Base-by-base conservation (phyloP, 2,888 invertebrate species). In the Scaeva pyrastri region DNA sequence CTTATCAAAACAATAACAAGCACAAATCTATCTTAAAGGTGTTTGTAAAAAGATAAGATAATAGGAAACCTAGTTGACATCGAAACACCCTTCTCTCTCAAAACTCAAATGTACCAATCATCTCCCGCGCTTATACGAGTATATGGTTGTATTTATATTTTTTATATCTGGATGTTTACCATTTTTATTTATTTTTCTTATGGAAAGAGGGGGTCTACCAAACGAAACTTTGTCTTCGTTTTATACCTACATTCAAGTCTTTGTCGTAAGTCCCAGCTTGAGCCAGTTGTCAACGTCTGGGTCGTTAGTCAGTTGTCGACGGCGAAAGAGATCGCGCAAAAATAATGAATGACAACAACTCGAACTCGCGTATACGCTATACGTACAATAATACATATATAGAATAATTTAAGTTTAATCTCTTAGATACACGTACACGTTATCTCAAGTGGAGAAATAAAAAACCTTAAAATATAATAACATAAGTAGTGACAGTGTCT, bases 251-350 rank as follows among this genome's bases (percentile, higher is more conserved):
- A 31, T 31, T 60, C 70, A 21, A 31, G 62, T 43, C 41, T 45
- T 60, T 43, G 58, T 58, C 39, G 50, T 43, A 43, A 71, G 64
- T 58, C 76, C 64, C 72, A 55, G 72, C 48, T 82, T 77, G 70
- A 86, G 85, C 68, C 70, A 77, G 81, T 68, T 75, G 80, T 66
- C 75, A 74, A 58, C 64, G 39, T 62, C 52, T 76, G 58, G 41
- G 19, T 21, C 56, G 77, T 86, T 82, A 82, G 85, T 85, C 73
- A 82, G 77, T 86, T 77, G 82, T 36, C 56, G 80, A 52, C 82
- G 55, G 36, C 58, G 64, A 86, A 78, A 70, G 86, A 77, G 86
- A 66, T 77, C 77, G 74, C 71, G 77, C 86, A 71, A 71, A 64
- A 56, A 71, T 66, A 78, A 86, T 82, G 86, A 82, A 86, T 86